Base-by-base conservation (phyloP, 2,113 vertebrate genomes). In the Eonycteris spelaea region DNA sequence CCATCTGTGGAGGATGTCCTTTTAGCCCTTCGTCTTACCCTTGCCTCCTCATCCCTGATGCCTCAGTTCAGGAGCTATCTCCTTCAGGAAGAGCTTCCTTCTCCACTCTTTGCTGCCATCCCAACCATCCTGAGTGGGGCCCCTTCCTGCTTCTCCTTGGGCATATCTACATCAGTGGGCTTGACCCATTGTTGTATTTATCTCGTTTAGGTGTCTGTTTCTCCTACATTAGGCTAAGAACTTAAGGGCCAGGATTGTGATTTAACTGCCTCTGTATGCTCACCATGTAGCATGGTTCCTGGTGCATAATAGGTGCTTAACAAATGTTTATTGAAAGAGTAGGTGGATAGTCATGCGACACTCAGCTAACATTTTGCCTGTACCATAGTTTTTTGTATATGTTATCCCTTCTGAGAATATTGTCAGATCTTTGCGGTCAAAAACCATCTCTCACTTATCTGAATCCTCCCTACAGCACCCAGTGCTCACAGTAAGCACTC, bases 391-490 rank as follows among this genome's bases (percentile, higher is more conserved):
- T 57, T 35, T 86, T 73, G 45, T 80, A 16, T 33, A 13, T 38
- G n/a, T 70, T 87, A 63, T 59, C 55, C 68, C 65, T 63, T 92
- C 70, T 85, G 82, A 24, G 77, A 48, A 15, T 70, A 65, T 3
- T n/a, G 12, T 91, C 74, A 80, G 71, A 87, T 95, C 79, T 92
- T 75, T 68, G 70, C 78, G 71, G 61, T 84, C 85, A 86, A 97
- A 90, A 26, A 70, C 48, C 67, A 67, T 45, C 84, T 95, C 53
- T 73, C 55, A 18, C 19, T 89, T 74, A 79, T 59, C 28, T 51
- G 90, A 73, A 33, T 11, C 57, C 14, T 55, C 35, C 73, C n/a
- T 12, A 1, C 26, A 59, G 82, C 78, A 75, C 75, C 67, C 71
- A 51, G 63, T 10, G 77, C 88, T 87, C 61, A 43, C 78, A 94